Evolutionary conservation across 2,113 vertebrate genomes (phyloP), one percentile per base, ranked within the genome.

Genomic region (Microtus montanus): DNA sequence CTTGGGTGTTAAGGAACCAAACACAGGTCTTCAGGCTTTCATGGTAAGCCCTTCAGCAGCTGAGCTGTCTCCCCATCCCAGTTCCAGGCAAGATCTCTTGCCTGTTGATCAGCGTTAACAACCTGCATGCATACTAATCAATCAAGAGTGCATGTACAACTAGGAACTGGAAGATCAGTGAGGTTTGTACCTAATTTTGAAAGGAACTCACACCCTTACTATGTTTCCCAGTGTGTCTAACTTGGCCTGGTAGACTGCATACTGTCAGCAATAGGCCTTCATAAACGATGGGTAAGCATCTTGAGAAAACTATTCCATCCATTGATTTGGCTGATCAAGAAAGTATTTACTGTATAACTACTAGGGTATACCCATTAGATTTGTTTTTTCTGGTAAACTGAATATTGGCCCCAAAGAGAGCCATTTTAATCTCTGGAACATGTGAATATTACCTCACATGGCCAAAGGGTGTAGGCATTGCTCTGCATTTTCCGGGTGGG

Each of bases 311-410:
- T 87, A 24, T 66, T 96, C 19, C 13, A 44, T 12, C 20, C 19
- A 3, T 22, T 87, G 15, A 89, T 19, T 68, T 52, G 58, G 3
- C 28, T 44, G n/a, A 84, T 92, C 7, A 87, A 85, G 58, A 84
- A 88, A 91, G 33, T 14, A 61, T 70, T 91, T 63, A 74, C 12
- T 74, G 1, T 49, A 0, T 58, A 82, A 78, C 4, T 90, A 41
- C 61, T 68, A 82, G 54, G 20, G 4, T n/a, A 38, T 91, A 91
- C 19, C 70, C 58, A 92, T 85, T 58, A 87, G 44, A 13, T 66
- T 64, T 92, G 38, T 88, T 49, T 91, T 94, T 84, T 52, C 3
- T 75, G 28, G 58, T 74, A 70, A n/a, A 86, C 64, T 96, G 30
- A 88, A 52, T 30, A 78, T n/a, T 64, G 47, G 22, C 17, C 41